Evolutionary conservation across 2,888 invertebrate genomes (phyloP), one percentile per base, ranked within the genome.

Genomic region (Sussaba pulchella): DNA sequence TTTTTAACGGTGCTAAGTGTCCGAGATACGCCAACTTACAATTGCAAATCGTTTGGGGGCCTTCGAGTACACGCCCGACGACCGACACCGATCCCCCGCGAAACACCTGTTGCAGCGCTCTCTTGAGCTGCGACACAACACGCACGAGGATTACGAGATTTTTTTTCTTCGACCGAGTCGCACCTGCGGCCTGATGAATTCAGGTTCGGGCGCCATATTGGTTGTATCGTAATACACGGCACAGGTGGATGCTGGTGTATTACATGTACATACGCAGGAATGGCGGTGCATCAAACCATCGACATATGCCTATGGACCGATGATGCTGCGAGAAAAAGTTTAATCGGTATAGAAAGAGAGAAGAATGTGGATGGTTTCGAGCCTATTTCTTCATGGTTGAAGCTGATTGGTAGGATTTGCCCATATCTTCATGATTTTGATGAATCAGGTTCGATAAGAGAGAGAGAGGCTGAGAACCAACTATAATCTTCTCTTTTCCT

Each of bases 151-250:
- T 78, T 19, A 64, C 67, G 54, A 63, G 57, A 52, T 67, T 77
- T 71, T 63, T 69, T 73, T 52, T 70, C 39, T 54, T 59, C 24
- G 39, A 71, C 54, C 39, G 39, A 82, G 79, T 84, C 82, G 85
- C 87, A 87, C 84, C 85, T 86, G 87, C 78, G 79, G 69, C 63
- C 67, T 79, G 64, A 82, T 80, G 76, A 80, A 78, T 81, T 61
- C 81, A 69, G 36, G 83, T 57, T 72, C 80, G 47, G 67, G 26
- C 82, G 86, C 84, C 86, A 86, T 86, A 79, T 86, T 82, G 70
- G 45, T 36, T 61, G 43, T 47, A 67, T 50, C 41, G 75, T 61
- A 52, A 75, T 70, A 14, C 31, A 21, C 50, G 36, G 47, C 47
- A 21, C 41, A 54, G 45, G 70, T 31, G 31, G 2, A 31, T 31